Base-by-base conservation (phyloP, 1,140 invertebrate species). In the Drosophila ercepeae region DNA sequence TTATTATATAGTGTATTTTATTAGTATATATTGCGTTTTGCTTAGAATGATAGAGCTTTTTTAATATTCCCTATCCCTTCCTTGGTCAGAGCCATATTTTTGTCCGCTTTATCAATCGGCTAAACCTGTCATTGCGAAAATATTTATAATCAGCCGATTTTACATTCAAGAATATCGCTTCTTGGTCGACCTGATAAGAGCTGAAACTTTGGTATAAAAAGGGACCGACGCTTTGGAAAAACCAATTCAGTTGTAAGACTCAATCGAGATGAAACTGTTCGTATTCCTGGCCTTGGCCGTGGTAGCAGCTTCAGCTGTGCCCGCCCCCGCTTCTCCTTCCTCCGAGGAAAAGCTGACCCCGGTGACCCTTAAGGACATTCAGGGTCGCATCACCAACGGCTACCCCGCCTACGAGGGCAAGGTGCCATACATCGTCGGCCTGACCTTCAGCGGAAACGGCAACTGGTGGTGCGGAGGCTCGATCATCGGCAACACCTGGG, bases 371-470 rank as follows among this genome's bases (percentile, higher is more conserved):
- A 67, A 61, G 34, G 63, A 67, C 39, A 71, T 84, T 57, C 57
- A 89, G 21, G 83, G 83, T 18, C 74, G 83, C 32, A 89, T 89
- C n/a, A 89, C 88, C 46, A 89, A 89, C 27, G 88, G 84, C 53
- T 57, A 46, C 53, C 25, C 53, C 3, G 53, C 53, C 19, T 53
- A 53, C 51, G 50, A 53, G 50, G 50, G 50, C 21, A 53, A 53
- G 50, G 34, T 53, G 13, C 52, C 52, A 39, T 55, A 55, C 52
- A 45, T 55, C 39, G 52, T 55, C 8, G 52, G 52, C 18, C 52
- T 55, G 16, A 9, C 8, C 0, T 55, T 55, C 52, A 55, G 39
- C 16, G 39, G 52, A 14, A 55, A 55, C 16, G 41, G 52, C n/a
- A 14, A 14, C 52, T 55, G 53, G 54, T 57, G 54, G 54, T 57